Conservation (phyloP, 2,888 invertebrate species). For the Limnephilus marmoratus region DNA sequence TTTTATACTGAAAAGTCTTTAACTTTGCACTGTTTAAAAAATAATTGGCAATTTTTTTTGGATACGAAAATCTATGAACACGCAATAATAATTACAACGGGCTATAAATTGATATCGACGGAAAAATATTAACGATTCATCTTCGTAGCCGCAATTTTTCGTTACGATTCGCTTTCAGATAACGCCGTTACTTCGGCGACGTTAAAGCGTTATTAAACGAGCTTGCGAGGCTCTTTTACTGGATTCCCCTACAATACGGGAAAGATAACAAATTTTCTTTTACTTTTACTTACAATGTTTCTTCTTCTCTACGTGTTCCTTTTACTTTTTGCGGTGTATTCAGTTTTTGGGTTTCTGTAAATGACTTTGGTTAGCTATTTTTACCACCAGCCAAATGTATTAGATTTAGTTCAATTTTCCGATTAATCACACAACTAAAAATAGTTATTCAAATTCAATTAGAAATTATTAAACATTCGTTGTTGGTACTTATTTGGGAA, state of each 20-base stretch:
- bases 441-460: background rate
- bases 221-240: constrained; percentile 2
- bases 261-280: background rate
- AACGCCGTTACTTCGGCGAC: background rate
- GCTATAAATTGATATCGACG: background rate
- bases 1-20: too few species aligned
- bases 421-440: background rate
- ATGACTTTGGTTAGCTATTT: background rate
- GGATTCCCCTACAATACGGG: background rate
- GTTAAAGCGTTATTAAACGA: constrained; percentile 5
- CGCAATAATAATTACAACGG: background rate
- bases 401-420: background rate
- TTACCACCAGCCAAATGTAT: background rate
- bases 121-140: background rate
- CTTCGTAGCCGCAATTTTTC: constrained; percentile 7
- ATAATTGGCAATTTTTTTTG: too few species aligned
- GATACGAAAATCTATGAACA: background rate
- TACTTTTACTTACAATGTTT: background rate
- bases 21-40: too few species aligned
- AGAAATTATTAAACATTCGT: background rate
- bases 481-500: background rate
- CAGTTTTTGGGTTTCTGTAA: background rate
- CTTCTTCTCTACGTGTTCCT: background rate
- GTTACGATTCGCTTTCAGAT: constrained; percentile 27
- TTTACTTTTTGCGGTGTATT: background rate